Base-by-base conservation (phyloP, 1,140 invertebrate genomes). In the Zophobas morio region DNA sequence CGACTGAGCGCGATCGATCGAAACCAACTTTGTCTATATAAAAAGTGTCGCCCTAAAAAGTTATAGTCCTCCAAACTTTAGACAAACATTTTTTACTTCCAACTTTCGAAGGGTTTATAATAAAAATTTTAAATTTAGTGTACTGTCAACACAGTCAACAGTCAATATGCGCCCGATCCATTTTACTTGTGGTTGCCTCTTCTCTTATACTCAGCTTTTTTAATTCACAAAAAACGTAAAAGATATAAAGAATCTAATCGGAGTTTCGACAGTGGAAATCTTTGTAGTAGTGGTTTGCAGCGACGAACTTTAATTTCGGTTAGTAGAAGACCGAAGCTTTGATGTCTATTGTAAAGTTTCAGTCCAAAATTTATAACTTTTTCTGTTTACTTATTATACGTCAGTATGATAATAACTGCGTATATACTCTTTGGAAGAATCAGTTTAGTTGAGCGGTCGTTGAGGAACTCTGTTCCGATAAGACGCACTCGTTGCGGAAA, bases 91-190 rank as follows among this genome's bases (percentile, higher is more conserved):
- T 66, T 66, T 66, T 66, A 66, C 60, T 66, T 5, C 60, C 8
- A 66, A 66, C 60, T 66, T 66, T 66, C 60, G 60, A 42, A 66
- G 60, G 60, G 60, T 46, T 66, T 66, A 66, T 66, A 40, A 66
- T 66, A 66, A 66, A 66, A 66, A 66, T 66, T 66, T 66, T 66
- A 66, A 66, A 66, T 66, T 66, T 66, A 66, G 36, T 66, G 20
- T 66, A 66, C 60, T 66, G 60, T 66, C 60, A 66, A 66, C 60
- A 66, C 37, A 40, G 60, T 46, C 60, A 66, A 66, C 57, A 63
- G 57, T 63, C 35, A 63, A 40, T 51, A 46, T 57, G 54, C 54
- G 34, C 56, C 35, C 56, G 36, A 36, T 60, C 56, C 37, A 39
- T 60, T 46, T 46, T 46, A 4, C 42, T 8, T 46, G 20, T 35